Evolutionary conservation across 2,797 vertebrate species (phyloP).

Genomic region (Eulemur mongoz): DNA sequence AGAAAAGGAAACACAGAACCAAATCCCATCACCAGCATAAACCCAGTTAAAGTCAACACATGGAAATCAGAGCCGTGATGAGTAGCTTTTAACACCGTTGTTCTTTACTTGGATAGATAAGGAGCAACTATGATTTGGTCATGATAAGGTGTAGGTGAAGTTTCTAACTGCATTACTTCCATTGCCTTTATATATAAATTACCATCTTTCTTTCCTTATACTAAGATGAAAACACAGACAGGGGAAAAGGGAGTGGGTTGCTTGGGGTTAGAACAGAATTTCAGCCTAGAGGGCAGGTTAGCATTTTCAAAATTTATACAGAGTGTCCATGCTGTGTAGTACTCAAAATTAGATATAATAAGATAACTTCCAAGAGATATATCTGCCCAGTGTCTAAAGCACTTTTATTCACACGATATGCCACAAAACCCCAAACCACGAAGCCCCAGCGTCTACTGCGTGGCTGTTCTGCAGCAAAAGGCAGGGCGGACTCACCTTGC

Average conservation of each 20-base stretch:
- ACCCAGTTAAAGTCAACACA: neutral
- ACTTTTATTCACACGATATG: neutral
- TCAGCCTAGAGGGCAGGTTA: neutral
- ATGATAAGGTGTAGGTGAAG: neutral
- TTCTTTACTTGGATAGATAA: neutral
- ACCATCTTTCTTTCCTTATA: neutral
- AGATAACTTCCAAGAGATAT: neutral
- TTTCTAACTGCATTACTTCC: neutral
- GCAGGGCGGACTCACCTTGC: neutral
- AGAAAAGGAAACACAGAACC: neutral
- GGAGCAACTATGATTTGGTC: neutral
- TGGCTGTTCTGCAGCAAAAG: neutral
- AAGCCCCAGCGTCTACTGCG: neutral
- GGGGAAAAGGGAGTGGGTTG: neutral
- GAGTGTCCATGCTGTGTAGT: neutral
- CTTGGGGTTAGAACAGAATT: neutral
- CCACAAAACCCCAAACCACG: neutral
- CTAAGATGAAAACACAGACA: neutral
- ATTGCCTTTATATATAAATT: neutral
- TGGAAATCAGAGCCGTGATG: neutral
- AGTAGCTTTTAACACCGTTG: neutral
- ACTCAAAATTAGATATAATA: constrained; percentile 29
- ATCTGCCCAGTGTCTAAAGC: neutral
- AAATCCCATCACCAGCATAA: neutral
- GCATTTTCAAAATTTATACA: constrained; percentile 21